Conservation (phyloP, 2,113 vertebrate genomes). For the Ardeotis arabs region DNA sequence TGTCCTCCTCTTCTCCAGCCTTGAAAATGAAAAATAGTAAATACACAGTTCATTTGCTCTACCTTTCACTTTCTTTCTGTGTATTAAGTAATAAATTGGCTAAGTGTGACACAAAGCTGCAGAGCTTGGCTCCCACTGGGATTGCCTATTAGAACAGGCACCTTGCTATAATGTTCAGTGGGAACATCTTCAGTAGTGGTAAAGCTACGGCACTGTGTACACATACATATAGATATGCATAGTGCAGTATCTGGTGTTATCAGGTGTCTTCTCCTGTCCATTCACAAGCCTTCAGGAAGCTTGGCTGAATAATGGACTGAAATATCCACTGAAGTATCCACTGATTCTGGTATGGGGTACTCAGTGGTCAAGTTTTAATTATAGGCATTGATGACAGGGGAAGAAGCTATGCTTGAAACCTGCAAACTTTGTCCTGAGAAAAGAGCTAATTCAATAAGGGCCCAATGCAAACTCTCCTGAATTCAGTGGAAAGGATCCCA, state of each 20-base stretch:
- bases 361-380: not conserved
- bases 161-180: not conserved
- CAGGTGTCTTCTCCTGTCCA: not conserved
- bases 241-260: not conserved
- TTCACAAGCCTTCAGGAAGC: not conserved
- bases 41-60: not conserved
- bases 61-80: slow-evolving; percentile 37
- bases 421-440: not conserved
- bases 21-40: slow-evolving; percentile 42
- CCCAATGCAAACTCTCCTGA: not conserved
- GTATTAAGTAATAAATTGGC: slow-evolving; percentile 26
- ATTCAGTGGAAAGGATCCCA: slow-evolving; percentile 17
- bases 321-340: not conserved
- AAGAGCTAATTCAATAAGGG: not conserved
- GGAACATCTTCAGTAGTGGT: not conserved
- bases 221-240: no score
- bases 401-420: slow-evolving; percentile 13
- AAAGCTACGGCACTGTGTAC: not conserved
- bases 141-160: not conserved
- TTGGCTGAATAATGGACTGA: not conserved
- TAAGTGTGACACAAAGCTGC: slow-evolving; percentile 21
- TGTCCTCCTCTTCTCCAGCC: not conserved
- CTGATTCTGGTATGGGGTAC: not conserved
- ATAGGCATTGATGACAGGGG: not conserved
- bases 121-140: not conserved